A percentile compares a stretch with the other conserved stretches of the same genome.
These are phyloP conservation scores for Rhombomys opimus DNA, from an alignment of 2,113 vertebrate species.

Conservation along the genomic window DNA sequence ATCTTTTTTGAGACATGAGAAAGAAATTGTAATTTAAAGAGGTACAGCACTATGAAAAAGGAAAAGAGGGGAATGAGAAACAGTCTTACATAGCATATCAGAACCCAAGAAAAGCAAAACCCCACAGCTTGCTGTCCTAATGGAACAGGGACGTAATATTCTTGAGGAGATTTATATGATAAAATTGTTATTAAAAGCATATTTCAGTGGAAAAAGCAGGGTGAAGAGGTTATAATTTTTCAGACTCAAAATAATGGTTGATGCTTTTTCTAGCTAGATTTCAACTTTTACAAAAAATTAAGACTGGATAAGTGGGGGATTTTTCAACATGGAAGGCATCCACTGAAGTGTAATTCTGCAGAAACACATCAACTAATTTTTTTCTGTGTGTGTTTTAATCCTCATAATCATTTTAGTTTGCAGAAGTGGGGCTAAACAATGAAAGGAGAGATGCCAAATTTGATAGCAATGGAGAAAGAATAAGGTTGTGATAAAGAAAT, in stretches of 20 bases:
- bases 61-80: background rate
- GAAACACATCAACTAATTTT: background rate
- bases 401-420: slow-evolving; percentile 38
- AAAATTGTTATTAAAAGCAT: slow-evolving; percentile 46
- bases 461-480: background rate
- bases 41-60: background rate
- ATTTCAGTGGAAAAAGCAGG: slow-evolving; percentile 51
- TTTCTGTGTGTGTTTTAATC: background rate
- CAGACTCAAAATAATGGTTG: slow-evolving; percentile 51
- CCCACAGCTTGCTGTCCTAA: background rate
- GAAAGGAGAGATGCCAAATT: background rate
- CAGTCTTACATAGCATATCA: background rate
- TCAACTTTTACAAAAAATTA: slow-evolving; percentile 59
- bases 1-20: background rate
- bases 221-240: slow-evolving; percentile 47
- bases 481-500: background rate
- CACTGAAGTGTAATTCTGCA: slow-evolving; percentile 24
- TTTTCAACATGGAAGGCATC: slow-evolving; percentile 25
- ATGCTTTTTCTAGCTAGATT: slow-evolving; percentile 18
- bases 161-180: background rate
- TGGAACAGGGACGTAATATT: background rate
- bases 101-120: background rate
- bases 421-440: slow-evolving; percentile 7
- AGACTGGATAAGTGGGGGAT: background rate
- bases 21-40: background rate